phyloP scores from a whole-genome alignment of 2,113 vertebrate species.

The Tachuris rubrigastra region DNA sequence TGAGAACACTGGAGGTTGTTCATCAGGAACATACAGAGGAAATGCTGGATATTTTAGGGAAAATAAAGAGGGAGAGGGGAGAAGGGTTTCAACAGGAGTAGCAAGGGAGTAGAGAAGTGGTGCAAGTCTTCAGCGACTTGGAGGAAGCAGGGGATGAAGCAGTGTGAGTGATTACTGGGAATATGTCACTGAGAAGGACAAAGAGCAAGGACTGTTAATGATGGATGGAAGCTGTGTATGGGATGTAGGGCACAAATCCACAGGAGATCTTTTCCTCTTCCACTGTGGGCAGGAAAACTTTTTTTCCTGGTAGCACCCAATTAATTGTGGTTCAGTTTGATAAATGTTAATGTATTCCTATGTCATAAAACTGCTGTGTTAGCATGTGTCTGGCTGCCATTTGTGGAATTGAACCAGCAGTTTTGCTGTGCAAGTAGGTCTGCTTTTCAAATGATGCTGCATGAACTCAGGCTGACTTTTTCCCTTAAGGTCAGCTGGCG shows the following conservation, averaged over 20 bases:
- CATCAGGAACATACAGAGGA: neutral
- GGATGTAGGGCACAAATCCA: neutral
- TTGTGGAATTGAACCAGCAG: neutral
- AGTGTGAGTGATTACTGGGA: neutral
- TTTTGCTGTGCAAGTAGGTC: constrained; percentile 5
- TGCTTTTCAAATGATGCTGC: neutral
- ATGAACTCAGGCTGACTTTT: neutral
- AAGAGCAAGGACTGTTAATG: neutral
- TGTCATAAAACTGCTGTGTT: neutral
- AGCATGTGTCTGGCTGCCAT: constrained; percentile 27
- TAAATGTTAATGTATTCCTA: constrained; percentile 26
- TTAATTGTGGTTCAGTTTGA: constrained; percentile 22
- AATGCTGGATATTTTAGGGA: neutral
- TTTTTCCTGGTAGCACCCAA: neutral
- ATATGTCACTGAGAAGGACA: neutral
- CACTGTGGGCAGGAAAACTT: neutral
- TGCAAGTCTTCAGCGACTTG: neutral
- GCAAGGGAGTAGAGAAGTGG: neutral
- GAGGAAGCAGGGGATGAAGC: neutral
- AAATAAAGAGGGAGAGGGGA: neutral
- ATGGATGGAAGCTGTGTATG: neutral
- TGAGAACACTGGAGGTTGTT: neutral
- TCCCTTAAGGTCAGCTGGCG: neutral
- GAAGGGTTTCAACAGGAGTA: neutral
- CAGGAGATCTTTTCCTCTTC: neutral